Conservation (phyloP, 64 coral and sea anemone species). For the Dendronephthya gigantea region DNA sequence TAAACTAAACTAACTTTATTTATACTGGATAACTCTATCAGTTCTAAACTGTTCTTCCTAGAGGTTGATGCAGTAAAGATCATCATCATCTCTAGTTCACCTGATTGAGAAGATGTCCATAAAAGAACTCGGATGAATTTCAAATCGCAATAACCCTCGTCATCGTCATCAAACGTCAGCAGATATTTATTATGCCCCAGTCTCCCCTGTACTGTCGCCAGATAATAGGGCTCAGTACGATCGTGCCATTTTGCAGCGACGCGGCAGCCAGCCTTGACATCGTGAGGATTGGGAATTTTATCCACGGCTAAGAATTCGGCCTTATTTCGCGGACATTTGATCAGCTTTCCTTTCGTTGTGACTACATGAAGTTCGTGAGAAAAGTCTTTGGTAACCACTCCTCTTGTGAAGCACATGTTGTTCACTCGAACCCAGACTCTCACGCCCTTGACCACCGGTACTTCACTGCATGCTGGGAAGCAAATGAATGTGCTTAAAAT, state of each 20-base stretch:
- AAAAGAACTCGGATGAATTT: background rate
- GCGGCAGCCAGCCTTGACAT: background rate
- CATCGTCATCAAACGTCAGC: background rate
- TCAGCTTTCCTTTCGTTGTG: background rate
- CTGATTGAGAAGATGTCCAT: background rate
- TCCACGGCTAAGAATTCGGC: background rate
- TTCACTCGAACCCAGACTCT: conserved; percentile 12
- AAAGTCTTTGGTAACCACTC: background rate
- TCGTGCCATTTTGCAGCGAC: background rate
- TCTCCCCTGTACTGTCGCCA: background rate
- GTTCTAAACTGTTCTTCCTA: no score
- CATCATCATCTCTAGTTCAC: background rate
- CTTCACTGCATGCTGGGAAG: background rate
- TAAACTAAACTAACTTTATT: no score
- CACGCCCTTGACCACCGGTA: background rate
- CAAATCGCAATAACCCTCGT: background rate
- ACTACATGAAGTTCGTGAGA: background rate
- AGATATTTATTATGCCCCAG: background rate
- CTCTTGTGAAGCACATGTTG: background rate
- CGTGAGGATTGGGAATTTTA: background rate
- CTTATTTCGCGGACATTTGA: background rate
- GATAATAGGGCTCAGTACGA: background rate
- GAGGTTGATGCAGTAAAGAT: no score
- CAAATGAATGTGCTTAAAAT: no score
- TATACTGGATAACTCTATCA: no score